Evolutionary conservation across 30 jellyfish, hydroid and myxozoan genomes (phyloP), one percentile per base, ranked within the genome.

Genomic region (Aurelia coerulea): DNA sequence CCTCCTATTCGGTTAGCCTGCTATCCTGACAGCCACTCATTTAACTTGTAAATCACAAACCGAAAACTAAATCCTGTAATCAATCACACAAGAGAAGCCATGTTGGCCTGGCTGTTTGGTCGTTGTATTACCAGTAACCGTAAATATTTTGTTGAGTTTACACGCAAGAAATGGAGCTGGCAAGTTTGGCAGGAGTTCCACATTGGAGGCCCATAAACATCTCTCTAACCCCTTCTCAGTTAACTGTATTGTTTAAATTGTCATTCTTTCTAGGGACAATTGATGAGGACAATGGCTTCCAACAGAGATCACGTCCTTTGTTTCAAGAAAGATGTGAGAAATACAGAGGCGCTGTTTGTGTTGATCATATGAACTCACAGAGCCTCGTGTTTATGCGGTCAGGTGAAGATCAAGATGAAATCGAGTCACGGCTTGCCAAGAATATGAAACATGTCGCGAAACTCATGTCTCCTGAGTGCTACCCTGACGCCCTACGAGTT

Each of bases 331-430:
- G 84, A 74, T 85, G 94, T 54, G 94, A 65, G 51, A 1, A 34
- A 41, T 85, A 85, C 70, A 63, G 81, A 18, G 94, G 94, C 39
- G 50, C 89, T 17, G 69, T 68, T 3, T 85, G 94, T 52, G 29
- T 35, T 49, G 89, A 85, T 5, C 86, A 85, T 78, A 32, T 74
- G 83, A 76, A 76, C 62, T 62, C 89, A 8, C 62, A 68, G 35
- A 51, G 74, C 56, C 78, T 33, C 68, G 70, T 85, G 11, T 85
- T 37, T 63, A 63, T 85, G 78, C 78, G 76, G 39, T 73, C 84
- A 67, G 77, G 65, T 14, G 94, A 85, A 18, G 60, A 75, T 62
- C 94, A 85, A 62, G 63, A 49, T 29, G 89, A 85, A 49, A 75
- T 74, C 62, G 94, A 85, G 67, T 16, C 50, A n/a, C 56, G 77